Base-by-base conservation (phyloP, 1,140 invertebrate genomes). In the Aphaenogaster floridana region DNA sequence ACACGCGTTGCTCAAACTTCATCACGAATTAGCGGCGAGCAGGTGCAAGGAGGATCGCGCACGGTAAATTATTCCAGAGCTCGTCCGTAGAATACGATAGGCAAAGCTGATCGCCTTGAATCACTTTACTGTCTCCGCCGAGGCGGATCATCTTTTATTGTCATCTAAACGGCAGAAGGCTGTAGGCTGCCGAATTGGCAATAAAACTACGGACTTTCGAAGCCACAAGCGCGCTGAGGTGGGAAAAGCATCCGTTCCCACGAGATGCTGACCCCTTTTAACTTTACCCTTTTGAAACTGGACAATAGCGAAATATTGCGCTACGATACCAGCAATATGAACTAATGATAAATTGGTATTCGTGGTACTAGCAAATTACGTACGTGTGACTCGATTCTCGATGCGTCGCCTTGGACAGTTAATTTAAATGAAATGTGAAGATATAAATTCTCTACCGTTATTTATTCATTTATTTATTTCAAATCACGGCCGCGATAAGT, bases 71-170 rank as follows among this genome's bases (percentile, higher is more conserved):
- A 52, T 74, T 11, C 68, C 45, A 72, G 80, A 74, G 48, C n/a
- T 48, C 28, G 11, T 48, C 7, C 42, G 45, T 34, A 34, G 63
- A 54, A 52, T 54, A 68, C n/a, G 80, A 84, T 71, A 72, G 57
- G n/a, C 15, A 57, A 83, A 63, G 80, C 59, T 48, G 80, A 74
- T 76, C 45, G 80, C 80, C 69, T 84, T 84, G 80, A 63, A 84
- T 84, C 54, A 84, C 59, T 84, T 71, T 63, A 50, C 80, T 57
- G 28, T 57, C 59, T 21, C 61, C 68, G 45, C 9, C 28, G 78
- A 36, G 66, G 8, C 21, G 36, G 13, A 80, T 81, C 50, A 45
- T 81, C 48, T 71, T 45, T 69, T 42, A 39, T 81, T 42, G 36
- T 71, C 50, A 66, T 81, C 48, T 21, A 42, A 5, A 42, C 1